phyloP scores from a whole-genome alignment of 1,140 invertebrate genomes.

The Oreohelix idahoensis region DNA sequence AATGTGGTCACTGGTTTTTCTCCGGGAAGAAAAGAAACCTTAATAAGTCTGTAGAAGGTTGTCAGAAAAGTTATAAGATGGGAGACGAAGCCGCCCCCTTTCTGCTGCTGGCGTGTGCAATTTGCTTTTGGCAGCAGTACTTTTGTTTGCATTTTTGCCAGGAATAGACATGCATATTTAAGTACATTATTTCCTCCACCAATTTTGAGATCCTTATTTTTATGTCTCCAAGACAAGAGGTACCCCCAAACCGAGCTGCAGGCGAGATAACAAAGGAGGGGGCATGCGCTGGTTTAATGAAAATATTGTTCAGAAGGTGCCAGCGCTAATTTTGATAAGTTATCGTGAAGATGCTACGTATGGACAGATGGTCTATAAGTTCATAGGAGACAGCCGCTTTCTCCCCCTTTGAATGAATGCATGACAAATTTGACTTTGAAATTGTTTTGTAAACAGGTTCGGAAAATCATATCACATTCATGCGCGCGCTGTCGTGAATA shows the following conservation, averaged over 20 bases:
- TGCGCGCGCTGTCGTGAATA: too few relatives aligned
- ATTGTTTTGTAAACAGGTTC: too few relatives aligned
- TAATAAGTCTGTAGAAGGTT: slow-evolving; percentile 24
- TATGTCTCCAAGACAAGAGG: not conserved
- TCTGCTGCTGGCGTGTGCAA: slow-evolving; percentile 14
- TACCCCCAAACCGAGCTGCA: not conserved
- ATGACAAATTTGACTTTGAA: too few relatives aligned
- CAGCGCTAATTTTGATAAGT: not conserved
- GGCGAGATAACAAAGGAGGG: not conserved
- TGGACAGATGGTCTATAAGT: not conserved
- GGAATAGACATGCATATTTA: not conserved
- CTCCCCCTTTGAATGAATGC: too few relatives aligned
- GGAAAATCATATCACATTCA: too few relatives aligned
- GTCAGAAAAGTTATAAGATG: slow-evolving; percentile 17
- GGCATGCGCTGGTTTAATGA: not conserved
- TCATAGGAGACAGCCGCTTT: not conserved
- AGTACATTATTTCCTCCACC: not conserved
- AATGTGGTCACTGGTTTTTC: not conserved
- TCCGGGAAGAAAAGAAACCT: not conserved
- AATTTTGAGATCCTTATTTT: not conserved
- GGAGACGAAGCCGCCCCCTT: not conserved
- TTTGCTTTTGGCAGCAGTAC: not conserved
- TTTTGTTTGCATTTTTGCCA: not conserved
- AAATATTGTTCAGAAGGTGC: not conserved
- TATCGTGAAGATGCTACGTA: not conserved